Base-by-base conservation (phyloP, 2,113 vertebrate species). In the Okapia johnstoni region DNA sequence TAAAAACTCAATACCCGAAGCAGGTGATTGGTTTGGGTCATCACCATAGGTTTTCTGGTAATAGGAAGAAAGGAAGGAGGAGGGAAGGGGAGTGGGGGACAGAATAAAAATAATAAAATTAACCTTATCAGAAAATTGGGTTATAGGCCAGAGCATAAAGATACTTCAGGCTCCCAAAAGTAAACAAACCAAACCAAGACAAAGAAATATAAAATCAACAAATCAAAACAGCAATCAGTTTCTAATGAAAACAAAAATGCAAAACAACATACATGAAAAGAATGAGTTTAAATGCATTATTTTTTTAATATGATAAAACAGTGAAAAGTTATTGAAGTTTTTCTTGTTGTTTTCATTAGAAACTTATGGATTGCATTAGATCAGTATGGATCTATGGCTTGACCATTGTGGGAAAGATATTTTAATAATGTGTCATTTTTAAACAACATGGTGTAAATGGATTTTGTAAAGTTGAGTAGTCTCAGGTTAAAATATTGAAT, bases 301-400 rank as follows among this genome's bases (percentile, higher is more conserved):
- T 52, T 66, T 54, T 60, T 5, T 43, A 83, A 17, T 57, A 4
- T 55, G 5, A 94, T n/a, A n/a, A 54, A 92, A 85, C 1, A 57
- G 12, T 30, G 26, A 81, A n/a, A 86, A 66, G 58, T 50, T 46
- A 90, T 5, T 63, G 30, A 94, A 88, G 19, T 36, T 76, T 55
- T 83, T 76, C 25, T 36, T 60, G 28, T 52, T 85, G 30, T 94
- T 95, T 96, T 94, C 26, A 80, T 79, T 70, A 95, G 52, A 83
- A 95, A 90, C 13, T 50, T 70, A 48, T 12, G 2, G 15, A 40
- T 55, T 83, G 1, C 66, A 40, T 70, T 70, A 70, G 66, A 70
- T 70, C 66, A 93, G 11, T 6, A 85, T 25, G 14, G 23, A 81
- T 36, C n/a, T 94, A 48, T 61, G 63, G 30, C 30, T 84, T 90